Percentiles rank a stretch among this genome's conserved stretches.
Conservation (phyloP, 2,113 vertebrate genomes). For the Baryphthengus martii region DNA sequence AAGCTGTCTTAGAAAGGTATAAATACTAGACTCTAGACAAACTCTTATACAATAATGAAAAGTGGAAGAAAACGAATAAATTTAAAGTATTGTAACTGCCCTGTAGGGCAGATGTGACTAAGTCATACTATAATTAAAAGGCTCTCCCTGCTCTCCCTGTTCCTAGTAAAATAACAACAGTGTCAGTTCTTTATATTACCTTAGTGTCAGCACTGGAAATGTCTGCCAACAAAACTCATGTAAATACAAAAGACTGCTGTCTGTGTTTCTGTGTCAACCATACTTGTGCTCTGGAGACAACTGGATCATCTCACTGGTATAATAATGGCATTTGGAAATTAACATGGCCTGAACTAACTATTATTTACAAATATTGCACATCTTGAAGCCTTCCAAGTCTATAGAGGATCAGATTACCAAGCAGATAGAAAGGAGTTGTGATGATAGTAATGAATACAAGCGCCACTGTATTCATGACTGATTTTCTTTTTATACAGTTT, state of each 20-base stretch:
- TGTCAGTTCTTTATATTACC: neutral
- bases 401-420: neutral
- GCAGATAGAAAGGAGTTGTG: neutral
- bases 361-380: neutral
- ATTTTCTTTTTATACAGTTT: neutral
- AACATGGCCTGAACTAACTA: neutral
- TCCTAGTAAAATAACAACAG: too few species aligned
- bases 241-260: neutral
- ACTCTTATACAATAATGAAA: neutral
- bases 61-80: neutral
- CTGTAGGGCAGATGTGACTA: neutral
- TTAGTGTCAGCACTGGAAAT: neutral
- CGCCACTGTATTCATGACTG: rapidly evolving
- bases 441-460: neutral
- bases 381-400: neutral
- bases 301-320: neutral
- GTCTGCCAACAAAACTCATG: neutral
- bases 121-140: neutral
- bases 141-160: neutral
- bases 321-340: neutral
- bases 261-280: neutral
- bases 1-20: neutral
- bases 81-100: neutral
- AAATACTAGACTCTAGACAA: neutral
- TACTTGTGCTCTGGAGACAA: neutral